A percentile compares a stretch with the other conserved stretches of the same genome.
These are phyloP conservation scores for Hirtodrosophila trivittata DNA, from an alignment of 2,888 invertebrate genomes.

Conservation along the genomic window DNA sequence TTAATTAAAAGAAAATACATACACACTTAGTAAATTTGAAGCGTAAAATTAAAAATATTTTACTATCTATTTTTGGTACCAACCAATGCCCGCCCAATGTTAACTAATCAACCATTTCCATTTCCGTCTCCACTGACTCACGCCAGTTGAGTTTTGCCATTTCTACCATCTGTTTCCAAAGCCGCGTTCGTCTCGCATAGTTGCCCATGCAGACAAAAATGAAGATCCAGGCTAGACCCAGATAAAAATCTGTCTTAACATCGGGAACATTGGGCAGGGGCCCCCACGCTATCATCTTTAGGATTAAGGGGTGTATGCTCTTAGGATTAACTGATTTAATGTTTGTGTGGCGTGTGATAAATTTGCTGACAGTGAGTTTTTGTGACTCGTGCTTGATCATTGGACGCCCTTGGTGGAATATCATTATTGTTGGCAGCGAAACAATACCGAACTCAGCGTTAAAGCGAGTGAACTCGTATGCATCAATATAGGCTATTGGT, in stretches of 20 bases:
- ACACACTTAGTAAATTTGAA: constrained; percentile 51
- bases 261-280: constrained; percentile 92
- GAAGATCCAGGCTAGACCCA: constrained; percentile 93
- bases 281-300: constrained; percentile 83
- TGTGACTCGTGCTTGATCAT: constrained; percentile 88
- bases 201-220: constrained; percentile 90
- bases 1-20: constrained; percentile 71
- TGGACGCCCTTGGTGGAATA: constrained; percentile 95
- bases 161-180: constrained; percentile 92
- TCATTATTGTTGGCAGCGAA: constrained; percentile 93
- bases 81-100: neutral
- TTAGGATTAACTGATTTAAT: constrained; percentile 85
- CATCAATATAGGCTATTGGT: constrained; percentile 95
- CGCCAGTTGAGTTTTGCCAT: constrained; percentile 93
- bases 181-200: constrained; percentile 90
- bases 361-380: constrained; percentile 90
- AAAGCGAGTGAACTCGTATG: constrained; percentile 91
- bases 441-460: constrained; percentile 96
- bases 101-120: constrained; percentile 70
- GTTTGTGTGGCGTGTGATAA: constrained; percentile 90
- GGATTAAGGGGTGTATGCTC: constrained; percentile 3
- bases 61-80: constrained; percentile 11
- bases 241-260: constrained; percentile 91
- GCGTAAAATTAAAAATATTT: constrained; percentile 12
- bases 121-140: constrained; percentile 87